Base-by-base conservation (phyloP, 2,113 vertebrate genomes). In the Bagarius yarrelli region DNA sequence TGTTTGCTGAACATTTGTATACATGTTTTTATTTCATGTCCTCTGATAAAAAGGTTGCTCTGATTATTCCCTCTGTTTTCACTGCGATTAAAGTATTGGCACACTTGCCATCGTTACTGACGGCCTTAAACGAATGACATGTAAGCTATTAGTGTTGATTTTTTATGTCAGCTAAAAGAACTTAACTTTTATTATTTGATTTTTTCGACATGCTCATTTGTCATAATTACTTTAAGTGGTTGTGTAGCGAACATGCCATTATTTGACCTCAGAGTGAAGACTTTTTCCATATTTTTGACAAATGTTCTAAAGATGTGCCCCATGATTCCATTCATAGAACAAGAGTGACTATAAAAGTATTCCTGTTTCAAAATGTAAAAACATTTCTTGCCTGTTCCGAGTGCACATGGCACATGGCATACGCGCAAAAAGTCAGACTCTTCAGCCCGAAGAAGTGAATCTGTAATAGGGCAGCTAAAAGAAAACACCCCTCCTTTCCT, bases 391-490 rank as follows among this genome's bases (percentile, higher is more conserved):
- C 2, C 8, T 63, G 36, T 19, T 30, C 16, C 57, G 61, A 36
- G 55, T 47, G 30, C 57, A 61, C 59, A 50, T 77, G 40, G 11
- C 34, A 47, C 57, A 60, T 18, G 75, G 75, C 75, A 77, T 57
- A 23, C 21, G 47, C 61, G 16, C 70, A 72, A 18, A 2, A 16
- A 3, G 27, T 4, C 50, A 61, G 32, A 23, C 55, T 30, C 34
- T 63, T 59, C 47, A 86, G 83, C 70, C 40, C 77, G 79, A 87
- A 83, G 80, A 85, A 82, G 76, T 85, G 59, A 87, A 88, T 86
- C 81, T 85, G 60, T 83, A 16, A 56, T 50, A 69, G 80, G 34
- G 82, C 66, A 11, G 47, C 78, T 18, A 60, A 61, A 25, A 13
- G 50, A 57, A 36, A 50, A 36, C 18, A 27, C 70, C 66, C 56